Evolutionary conservation across 2,797 vertebrate species (phyloP), one percentile per base, ranked within the genome.

Genomic region (Gymnopithys bicolor): DNA sequence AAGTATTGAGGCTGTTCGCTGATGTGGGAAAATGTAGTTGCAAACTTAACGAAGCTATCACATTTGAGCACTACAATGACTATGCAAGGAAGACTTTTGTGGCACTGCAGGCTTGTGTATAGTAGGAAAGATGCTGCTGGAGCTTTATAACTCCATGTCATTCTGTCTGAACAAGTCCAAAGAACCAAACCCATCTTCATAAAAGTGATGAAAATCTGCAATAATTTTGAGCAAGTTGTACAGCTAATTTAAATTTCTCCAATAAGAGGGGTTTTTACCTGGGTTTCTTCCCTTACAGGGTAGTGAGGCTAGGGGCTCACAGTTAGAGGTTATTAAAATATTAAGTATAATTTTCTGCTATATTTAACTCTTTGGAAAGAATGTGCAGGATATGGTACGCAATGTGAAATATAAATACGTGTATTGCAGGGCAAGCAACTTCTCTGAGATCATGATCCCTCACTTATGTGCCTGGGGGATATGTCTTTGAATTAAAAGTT

Each of bases 251-350:
- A 93, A 63, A 49, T 85, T 87, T 88, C 67, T 39, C 43, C 39
- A 66, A 2, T n/a, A 71, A 78, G 39, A 75, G 30, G 84, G 87
- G 2, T 92, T 78, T 86, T 88, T 92, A 69, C 66, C 55, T 37
- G 13, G 3, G 22, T 94, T 28, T 84, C 30, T 86, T 84, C 60
- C 85, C 95, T 79, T 46, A 60, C 25, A 25, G 1, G 3, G 45
- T 43, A 73, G 48, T 76, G 66, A 73, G 45, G 58, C 78, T 78
- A 80, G 59, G 27, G 18, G 45, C 83, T 90, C 55, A 32, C 15
- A 79, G 52, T 53, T 92, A 88, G 81, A 78, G 43, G 69, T 76
- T 94, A 93, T 95, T 96, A 95, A 95, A 96, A 95, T 89, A 96
- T 79, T 93, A 94, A 90, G 56, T 79, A 46, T 89, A 73, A 94